phyloP scores from a whole-genome alignment of 35 echinoderm and acorn worm species.

The Acanthaster planci region DNA sequence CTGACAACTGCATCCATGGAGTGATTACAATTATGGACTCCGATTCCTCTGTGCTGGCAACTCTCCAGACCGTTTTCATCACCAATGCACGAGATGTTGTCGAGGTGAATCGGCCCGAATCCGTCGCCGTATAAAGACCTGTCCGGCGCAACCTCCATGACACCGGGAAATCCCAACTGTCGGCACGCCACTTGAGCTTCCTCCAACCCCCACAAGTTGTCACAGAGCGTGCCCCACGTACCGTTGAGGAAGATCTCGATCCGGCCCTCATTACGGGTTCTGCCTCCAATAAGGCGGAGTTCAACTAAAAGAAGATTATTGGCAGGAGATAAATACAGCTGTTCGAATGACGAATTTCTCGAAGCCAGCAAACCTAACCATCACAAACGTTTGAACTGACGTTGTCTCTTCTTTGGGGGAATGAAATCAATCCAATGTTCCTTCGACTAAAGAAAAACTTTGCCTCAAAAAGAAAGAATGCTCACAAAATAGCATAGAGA shows the following conservation, averaged over 20 bases:
- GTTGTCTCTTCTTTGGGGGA: no score
- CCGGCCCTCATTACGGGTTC: neutral
- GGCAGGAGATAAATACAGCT: no score
- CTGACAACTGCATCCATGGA: neutral
- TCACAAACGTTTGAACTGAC: no score
- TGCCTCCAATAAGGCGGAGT: neutral
- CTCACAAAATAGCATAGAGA: no score
- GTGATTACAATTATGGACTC: neutral
- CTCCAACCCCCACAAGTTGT: neutral
- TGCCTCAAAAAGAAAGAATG: no score
- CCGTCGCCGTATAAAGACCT: neutral
- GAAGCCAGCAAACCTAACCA: no score
- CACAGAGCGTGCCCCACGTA: neutral
- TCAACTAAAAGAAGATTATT: neutral
- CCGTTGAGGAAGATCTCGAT: slow-evolving; percentile 3
- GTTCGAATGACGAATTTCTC: no score
- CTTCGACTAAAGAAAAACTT: no score
- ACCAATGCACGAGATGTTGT: neutral
- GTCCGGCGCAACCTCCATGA: neutral
- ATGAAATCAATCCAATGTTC: no score
- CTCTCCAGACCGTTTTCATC: neutral
- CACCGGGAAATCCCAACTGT: slow-evolving; percentile 13
- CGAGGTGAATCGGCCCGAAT: neutral
- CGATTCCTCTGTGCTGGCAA: neutral
- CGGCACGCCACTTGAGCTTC: neutral